Percentiles rank a stretch among this genome's conserved stretches.
Evolutionary conservation across 2,797 vertebrate genomes (phyloP).

Genomic region (Rhabdophis nuchalis): DNA sequence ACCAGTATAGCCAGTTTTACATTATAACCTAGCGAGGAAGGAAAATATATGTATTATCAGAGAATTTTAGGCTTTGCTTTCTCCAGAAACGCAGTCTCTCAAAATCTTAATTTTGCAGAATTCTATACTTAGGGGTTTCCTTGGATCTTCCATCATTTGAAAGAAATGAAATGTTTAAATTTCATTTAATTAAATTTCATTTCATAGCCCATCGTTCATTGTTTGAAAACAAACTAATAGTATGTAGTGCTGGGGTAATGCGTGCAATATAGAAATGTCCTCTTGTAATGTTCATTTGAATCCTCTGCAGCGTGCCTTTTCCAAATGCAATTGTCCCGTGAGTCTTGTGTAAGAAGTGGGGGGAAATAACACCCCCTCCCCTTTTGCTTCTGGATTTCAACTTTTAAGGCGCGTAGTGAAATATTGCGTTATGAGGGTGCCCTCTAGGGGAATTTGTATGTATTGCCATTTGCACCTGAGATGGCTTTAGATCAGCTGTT

Average conservation of each 20-base stretch:
- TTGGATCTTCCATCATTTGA: no score
- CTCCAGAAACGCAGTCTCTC: neutral
- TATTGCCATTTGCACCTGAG: neutral
- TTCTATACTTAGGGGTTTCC: neutral
- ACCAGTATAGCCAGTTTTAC: no score
- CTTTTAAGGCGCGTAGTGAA: neutral
- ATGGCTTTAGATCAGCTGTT: neutral
- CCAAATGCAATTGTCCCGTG: no score
- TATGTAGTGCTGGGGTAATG: neutral
- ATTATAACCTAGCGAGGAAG: neutral
- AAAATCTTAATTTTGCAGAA: neutral
- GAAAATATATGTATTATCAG: neutral
- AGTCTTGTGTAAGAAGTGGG: neutral
- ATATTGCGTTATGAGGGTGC: constrained; percentile 64
- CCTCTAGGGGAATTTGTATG: constrained; percentile 70
- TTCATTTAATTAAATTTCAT: no score
- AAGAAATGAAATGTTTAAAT: neutral
- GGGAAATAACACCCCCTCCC: fast-evolving
- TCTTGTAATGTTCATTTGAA: neutral
- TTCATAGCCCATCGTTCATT: neutral
- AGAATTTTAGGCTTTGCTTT: neutral
- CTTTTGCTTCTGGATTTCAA: neutral
- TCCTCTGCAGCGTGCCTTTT: neutral
- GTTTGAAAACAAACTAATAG: neutral
- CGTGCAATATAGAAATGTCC: neutral